Percentiles rank a stretch among this genome's conserved stretches.
phyloP scores from a whole-genome alignment of 2,113 vertebrate species.

The Nothocercus nigrocapillus region DNA sequence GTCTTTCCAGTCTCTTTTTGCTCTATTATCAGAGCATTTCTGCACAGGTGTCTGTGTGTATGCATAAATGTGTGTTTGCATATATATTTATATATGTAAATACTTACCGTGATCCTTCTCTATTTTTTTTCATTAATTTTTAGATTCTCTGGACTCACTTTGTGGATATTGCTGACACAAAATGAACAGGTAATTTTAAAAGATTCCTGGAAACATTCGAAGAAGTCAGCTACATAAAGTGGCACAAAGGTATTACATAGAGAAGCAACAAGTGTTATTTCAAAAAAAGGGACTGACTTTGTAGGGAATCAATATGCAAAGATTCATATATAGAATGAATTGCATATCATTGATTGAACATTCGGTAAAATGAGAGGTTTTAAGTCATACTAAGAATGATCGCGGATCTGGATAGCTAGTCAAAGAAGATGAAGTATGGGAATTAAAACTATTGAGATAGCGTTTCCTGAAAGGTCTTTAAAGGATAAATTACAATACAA shows the following conservation, averaged over 20 bases:
- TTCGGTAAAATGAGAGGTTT: fast-evolving
- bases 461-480: background rate
- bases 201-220: background rate
- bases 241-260: background rate
- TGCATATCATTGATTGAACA: background rate
- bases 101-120: background rate
- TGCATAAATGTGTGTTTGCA: background rate
- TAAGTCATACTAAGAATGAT: background rate
- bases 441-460: background rate
- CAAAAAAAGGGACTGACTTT: fast-evolving
- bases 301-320: background rate
- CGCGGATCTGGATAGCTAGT: background rate
- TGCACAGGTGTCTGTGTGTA: background rate
- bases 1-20: background rate
- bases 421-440: background rate
- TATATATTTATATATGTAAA: background rate
- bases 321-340: background rate
- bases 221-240: background rate
- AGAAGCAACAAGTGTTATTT: fast-evolving
- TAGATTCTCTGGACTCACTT: background rate
- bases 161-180: background rate
- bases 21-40: background rate
- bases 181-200: background rate
- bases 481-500: background rate
- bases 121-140: background rate